Conservation (phyloP, 2,888 invertebrate genomes). For the Clistopyga incitator region DNA sequence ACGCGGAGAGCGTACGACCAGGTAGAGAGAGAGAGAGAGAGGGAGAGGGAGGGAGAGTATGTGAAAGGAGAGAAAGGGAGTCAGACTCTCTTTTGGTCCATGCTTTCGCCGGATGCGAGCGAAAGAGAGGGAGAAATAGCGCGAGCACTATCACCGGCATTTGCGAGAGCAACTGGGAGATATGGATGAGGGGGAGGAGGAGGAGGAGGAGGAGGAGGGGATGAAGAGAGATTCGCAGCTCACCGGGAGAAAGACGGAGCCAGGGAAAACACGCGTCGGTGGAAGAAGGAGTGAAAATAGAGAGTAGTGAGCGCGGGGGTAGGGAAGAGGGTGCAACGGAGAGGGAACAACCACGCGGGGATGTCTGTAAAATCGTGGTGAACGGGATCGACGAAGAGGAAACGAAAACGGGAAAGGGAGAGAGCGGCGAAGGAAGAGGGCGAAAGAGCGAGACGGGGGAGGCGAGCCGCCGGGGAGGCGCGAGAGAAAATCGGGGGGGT, state of each 20-base stretch:
- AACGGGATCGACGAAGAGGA: constrained; percentile 41
- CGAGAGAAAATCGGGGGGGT: constrained; percentile 69
- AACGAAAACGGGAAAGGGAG: constrained; percentile 37
- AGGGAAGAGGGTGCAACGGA: constrained; percentile 11
- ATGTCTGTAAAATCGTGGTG: constrained; percentile 40
- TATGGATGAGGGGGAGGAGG: constrained; percentile 21
- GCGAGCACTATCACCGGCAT: constrained; percentile 10
- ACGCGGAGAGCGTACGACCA: not conserved
- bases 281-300: constrained; percentile 25
- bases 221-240: constrained; percentile 40
- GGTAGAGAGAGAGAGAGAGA: constrained; percentile 35
- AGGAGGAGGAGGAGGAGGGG: constrained; percentile 24
- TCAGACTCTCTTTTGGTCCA: constrained; percentile 24
- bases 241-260: constrained; percentile 33
- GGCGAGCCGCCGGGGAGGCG: constrained; percentile 59
- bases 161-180: constrained; percentile 43
- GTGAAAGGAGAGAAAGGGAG: constrained; percentile 42
- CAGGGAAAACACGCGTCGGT: constrained; percentile 32
- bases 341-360: constrained; percentile 21
- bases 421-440: constrained; percentile 35
- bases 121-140: not conserved
- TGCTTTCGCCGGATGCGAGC: not conserved
- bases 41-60: constrained; percentile 44
- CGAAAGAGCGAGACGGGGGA: constrained; percentile 55
- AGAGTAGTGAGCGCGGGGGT: constrained; percentile 12